phyloP scores from a whole-genome alignment of 2,113 vertebrate species.

The Colistium nudipinnis region DNA sequence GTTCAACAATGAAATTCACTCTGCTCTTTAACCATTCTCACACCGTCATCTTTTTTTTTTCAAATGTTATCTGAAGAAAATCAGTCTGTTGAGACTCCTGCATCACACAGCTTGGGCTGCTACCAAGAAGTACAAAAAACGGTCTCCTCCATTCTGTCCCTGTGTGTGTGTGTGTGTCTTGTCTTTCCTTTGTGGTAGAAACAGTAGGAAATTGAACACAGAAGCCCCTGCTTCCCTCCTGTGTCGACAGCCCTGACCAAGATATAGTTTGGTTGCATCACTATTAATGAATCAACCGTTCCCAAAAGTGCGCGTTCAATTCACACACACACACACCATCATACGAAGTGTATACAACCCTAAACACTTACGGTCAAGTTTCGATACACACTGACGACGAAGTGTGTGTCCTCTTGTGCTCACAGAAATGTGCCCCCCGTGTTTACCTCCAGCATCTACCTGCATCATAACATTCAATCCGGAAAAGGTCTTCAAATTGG shows the following conservation, averaged over 20 bases:
- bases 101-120: not conserved
- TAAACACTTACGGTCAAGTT: not conserved
- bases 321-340: no score
- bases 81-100: not conserved
- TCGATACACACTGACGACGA: no score
- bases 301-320: not conserved
- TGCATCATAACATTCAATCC: no score
- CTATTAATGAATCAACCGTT: not conserved
- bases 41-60: no score
- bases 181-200: conserved; percentile 39
- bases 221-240: conserved; percentile 28
- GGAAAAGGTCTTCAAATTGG: no score
- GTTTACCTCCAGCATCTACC: no score
- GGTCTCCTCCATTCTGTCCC: not conserved
- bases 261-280: conserved; percentile 23
- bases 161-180: conserved; percentile 14
- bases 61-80: no score
- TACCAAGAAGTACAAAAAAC: conserved; percentile 24
- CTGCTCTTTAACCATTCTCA: no score
- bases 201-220: conserved; percentile 41
- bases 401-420: no score
- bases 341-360: no score
- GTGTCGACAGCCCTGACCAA: conserved; percentile 11
- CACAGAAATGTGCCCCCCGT: no score
- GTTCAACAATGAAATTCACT: no score